These are phyloP conservation scores for Azemiops feae DNA, from an alignment of 2,113 vertebrate species.

Conservation along the genomic window DNA sequence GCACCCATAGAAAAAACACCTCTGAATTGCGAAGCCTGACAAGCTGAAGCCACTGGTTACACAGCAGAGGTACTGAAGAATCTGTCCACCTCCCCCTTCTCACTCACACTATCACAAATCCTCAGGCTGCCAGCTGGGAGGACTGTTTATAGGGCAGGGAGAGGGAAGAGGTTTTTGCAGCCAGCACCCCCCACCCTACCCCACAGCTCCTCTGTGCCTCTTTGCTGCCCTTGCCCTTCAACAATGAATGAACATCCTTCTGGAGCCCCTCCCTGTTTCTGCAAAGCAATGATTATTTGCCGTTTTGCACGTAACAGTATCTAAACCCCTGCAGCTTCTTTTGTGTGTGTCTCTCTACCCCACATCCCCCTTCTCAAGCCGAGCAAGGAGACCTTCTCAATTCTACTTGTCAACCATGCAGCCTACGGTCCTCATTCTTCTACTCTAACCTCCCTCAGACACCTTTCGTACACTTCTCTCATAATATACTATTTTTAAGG, in stretches of 20 bases:
- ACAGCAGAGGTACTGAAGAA: conserved; percentile 38
- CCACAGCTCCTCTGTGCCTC: conserved; percentile 34
- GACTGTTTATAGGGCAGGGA: conserved; percentile 76
- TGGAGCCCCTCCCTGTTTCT: neutral
- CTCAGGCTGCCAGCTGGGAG: conserved; percentile 80
- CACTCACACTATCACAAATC: conserved; percentile 74
- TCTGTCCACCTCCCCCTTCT: conserved; percentile 51
- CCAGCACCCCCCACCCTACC: conserved; percentile 24
- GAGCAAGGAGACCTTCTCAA: conserved; percentile 33
- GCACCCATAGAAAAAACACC: conserved; percentile 14
- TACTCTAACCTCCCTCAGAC: neutral
- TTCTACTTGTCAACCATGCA: neutral
- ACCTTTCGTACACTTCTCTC: neutral
- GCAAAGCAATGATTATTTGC: neutral
- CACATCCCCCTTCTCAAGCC: conserved; percentile 6
- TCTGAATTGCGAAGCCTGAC: neutral
- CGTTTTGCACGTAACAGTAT: neutral
- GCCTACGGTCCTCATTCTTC: neutral
- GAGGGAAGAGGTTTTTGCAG: conserved; percentile 37
- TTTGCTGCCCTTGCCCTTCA: conserved; percentile 13
- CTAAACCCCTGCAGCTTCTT: neutral
- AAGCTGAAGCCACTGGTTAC: conserved; percentile 58
- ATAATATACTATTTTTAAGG: neutral
- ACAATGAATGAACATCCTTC: neutral
- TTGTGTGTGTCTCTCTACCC: neutral